These are phyloP conservation scores for Stictonetta naevosa DNA, from an alignment of 2,113 vertebrate genomes.

Conservation along the genomic window DNA sequence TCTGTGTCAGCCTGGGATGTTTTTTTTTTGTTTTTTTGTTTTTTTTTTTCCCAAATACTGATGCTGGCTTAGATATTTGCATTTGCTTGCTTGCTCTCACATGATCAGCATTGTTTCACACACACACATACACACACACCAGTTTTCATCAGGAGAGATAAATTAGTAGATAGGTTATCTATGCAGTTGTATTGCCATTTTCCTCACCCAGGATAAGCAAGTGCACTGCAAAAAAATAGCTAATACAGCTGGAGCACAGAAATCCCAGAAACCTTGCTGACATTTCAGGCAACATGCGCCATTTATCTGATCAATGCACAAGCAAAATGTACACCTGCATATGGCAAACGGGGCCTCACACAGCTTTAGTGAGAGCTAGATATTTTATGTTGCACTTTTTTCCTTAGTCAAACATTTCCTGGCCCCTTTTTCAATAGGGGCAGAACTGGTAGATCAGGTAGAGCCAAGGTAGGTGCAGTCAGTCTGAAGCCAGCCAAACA, in stretches of 20 bases:
- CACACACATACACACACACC: background rate
- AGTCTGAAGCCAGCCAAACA: background rate
- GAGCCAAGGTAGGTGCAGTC: accelerated
- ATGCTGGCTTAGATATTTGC: constrained; percentile 4
- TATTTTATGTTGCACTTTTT: background rate
- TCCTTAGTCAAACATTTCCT: background rate
- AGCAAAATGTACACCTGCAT: background rate
- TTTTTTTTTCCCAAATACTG: background rate
- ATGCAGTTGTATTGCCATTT: background rate
- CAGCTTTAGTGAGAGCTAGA: background rate
- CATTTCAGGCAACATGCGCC: background rate
- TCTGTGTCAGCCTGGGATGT: background rate
- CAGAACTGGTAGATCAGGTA: background rate
- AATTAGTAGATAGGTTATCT: background rate
- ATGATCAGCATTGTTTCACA: background rate
- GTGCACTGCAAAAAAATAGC: background rate
- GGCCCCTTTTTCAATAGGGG: background rate
- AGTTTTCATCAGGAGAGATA: accelerated
- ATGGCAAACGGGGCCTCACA: background rate
- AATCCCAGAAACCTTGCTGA: background rate
- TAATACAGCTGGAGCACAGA: background rate
- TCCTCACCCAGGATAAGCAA: background rate
- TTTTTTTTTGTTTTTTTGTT: too few relatives aligned
- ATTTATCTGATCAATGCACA: background rate
- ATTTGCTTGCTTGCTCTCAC: background rate